Base-by-base conservation (phyloP, 2,888 invertebrate species). In the Aethes cnicana region DNA sequence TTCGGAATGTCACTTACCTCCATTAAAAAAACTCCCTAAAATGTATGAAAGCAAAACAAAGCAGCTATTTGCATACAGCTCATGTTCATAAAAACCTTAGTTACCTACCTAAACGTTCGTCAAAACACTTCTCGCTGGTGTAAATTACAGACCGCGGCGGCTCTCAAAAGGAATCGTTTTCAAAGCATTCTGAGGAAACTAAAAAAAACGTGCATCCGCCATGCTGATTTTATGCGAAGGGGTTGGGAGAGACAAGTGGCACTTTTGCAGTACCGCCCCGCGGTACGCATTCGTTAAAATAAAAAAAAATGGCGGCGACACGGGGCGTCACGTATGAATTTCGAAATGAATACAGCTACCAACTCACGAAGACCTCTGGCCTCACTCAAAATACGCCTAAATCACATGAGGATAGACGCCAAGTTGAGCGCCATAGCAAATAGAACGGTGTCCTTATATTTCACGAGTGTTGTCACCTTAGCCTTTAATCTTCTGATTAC, bases 201-300 rank as follows among this genome's bases (percentile, higher is more conserved):
- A 73, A 74, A 77, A 79, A 74, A 75, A 73, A 80, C 77, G 75
- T 74, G 77, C 74, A 78, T 82, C 81, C 83, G 84, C 86, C 81
- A 84, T 86, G 77, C 76, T 83, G 84, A 80, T 81, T 85, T 81
- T 79, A 72, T 74, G 73, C 76, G 65, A 74, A 77, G 79, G 83
- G 85, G 86, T 81, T 78, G 81, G 86, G 82, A 78, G 68, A 71
- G 44, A 46, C 74, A 84, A 89, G 88, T 85, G 81, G 66, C 77
- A 81, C 88, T 88, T n/a, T 83, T 71, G 68, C 55, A 69, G 84
- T 69, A 81, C 87, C 86, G 84, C 87, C 86, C 87, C 79, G 74
- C 58, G 57, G 61, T 63, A 68, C 69, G 77, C 70, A 68, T 74
- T 77, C 68, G 69, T 69, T 64, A 69, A 66, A 74, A 74, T 68